Conservation (phyloP, 2,888 invertebrate genomes). For the Pterostichus madidus region DNA sequence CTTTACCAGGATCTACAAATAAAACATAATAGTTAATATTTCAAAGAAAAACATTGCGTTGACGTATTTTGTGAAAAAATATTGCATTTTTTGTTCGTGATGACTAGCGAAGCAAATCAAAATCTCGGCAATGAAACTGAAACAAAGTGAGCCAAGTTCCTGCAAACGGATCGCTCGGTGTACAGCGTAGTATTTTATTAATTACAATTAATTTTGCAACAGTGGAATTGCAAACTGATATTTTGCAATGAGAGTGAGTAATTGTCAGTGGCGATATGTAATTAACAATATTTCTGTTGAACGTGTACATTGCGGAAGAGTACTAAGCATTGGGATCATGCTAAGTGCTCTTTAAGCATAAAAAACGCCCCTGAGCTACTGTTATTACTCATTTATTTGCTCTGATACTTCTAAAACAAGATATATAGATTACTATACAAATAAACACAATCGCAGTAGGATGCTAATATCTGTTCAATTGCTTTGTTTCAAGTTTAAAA, state of each 20-base stretch:
- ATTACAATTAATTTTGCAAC: conserved; percentile 62
- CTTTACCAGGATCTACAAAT: background rate
- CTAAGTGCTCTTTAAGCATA: conserved; percentile 39
- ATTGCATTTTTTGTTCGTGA: background rate
- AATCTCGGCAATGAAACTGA: conserved; percentile 34
- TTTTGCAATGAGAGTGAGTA: conserved; percentile 58
- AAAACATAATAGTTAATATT: background rate
- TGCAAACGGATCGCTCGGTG: conserved; percentile 1
- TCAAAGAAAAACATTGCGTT: background rate
- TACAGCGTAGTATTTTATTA: conserved; percentile 47
- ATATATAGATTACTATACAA: conserved; percentile 6
- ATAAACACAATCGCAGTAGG: background rate
- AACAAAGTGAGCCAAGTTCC: conserved; percentile 48
- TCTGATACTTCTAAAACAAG: conserved; percentile 13
- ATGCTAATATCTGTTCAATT: background rate
- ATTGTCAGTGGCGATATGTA: conserved; percentile 50
- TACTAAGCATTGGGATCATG: conserved; percentile 43
- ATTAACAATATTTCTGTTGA: conserved; percentile 56
- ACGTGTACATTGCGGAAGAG: conserved; percentile 46
- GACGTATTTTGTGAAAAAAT: background rate
- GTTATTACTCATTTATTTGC: conserved; percentile 37
- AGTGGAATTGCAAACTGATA: conserved; percentile 54
- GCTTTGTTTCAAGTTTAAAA: background rate
- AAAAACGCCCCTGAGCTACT: conserved; percentile 55
- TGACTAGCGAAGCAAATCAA: background rate